Conservation (phyloP, 2,113 vertebrate genomes). For the Columba janthina region DNA sequence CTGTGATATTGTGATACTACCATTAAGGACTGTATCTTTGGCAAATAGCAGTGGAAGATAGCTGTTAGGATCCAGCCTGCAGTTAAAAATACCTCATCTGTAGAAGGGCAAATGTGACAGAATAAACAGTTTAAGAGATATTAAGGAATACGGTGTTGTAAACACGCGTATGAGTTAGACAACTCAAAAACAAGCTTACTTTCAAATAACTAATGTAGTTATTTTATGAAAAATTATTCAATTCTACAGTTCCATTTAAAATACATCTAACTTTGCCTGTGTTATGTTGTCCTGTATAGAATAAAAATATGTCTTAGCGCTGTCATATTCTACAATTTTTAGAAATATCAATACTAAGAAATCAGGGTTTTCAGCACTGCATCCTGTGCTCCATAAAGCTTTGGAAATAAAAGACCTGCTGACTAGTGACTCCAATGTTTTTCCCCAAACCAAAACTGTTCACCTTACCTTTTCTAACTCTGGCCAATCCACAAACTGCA, state of each 20-base stretch:
- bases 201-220: background rate
- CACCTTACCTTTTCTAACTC: slow-evolving; percentile 75
- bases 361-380: background rate
- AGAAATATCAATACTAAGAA: background rate
- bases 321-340: background rate
- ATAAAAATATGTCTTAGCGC: background rate
- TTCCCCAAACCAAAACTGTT: background rate
- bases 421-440: background rate
- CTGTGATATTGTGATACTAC: background rate
- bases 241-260: background rate
- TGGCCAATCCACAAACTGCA: slow-evolving; percentile 79
- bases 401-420: background rate
- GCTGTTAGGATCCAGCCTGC: background rate
- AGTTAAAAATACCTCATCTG: background rate
- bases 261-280: background rate
- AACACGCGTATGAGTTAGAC: background rate
- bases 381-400: background rate
- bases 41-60: background rate
- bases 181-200: background rate
- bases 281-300: background rate
- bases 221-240: background rate
- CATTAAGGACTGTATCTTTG: background rate
- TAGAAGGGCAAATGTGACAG: background rate
- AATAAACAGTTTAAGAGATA: background rate
- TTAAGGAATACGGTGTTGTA: background rate